Percentiles rank a stretch among this genome's conserved stretches.
Conservation (phyloP, 2,888 invertebrate genomes). For the Heliconius charithonia region DNA sequence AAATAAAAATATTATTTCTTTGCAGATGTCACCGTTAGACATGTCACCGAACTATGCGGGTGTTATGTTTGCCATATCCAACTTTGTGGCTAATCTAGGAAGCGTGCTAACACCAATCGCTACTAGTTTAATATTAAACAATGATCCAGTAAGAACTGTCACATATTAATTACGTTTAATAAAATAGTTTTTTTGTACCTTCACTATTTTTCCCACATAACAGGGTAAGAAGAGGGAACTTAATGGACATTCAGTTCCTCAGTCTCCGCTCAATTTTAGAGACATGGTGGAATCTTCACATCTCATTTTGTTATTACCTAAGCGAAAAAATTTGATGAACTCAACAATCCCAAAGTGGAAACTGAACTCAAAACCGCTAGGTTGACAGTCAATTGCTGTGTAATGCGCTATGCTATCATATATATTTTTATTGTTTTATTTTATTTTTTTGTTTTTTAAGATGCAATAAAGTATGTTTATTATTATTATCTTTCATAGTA, state of each 20-base stretch:
- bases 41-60: constrained; percentile 92
- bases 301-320: too few species aligned
- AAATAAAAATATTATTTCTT: neutral
- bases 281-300: too few species aligned
- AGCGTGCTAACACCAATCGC: constrained; percentile 88
- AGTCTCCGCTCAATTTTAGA: too few species aligned
- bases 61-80: constrained; percentile 90
- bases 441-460: too few species aligned
- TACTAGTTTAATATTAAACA: constrained; percentile 86
- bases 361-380: too few species aligned
- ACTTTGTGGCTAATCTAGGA: constrained; percentile 88
- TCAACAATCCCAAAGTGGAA: too few species aligned
- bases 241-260: too few species aligned
- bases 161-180: neutral
- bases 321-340: too few species aligned
- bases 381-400: too few species aligned
- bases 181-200: neutral
- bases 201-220: neutral
- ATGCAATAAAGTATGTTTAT: too few species aligned
- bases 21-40: constrained; percentile 89
- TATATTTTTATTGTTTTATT: too few species aligned
- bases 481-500: too few species aligned
- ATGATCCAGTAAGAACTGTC: constrained; percentile 76
- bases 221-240: neutral
- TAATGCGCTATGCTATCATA: neutral